Evolutionary conservation across 2,797 vertebrate species (phyloP), one percentile per base, ranked within the genome.

Genomic region (Rhyacichthys aspro): DNA sequence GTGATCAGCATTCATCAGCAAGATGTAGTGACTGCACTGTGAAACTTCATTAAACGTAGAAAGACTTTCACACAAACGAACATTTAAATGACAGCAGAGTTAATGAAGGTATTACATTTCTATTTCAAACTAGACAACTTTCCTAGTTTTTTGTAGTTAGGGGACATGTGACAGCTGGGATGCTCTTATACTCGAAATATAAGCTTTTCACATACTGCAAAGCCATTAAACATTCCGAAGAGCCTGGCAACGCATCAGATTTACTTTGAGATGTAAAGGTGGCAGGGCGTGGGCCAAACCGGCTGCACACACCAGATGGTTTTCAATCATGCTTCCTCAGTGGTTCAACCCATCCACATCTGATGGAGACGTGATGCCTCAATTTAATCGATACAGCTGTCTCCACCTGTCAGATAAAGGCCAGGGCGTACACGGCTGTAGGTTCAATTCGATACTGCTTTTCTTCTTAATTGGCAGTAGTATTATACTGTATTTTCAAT

Each of bases 351-450:
- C 54, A 15, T 11, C 19, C 41, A 34, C 54, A 43, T 55, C 54
- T 33, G 41, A 55, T 43, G 23, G 41, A 43, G 39, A 43, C 39
- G 19, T 55, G 38, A 55, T 55, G 54, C 23, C 41, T 55, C 54
- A 55, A 34, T 55, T 23, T 32, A 55, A 55, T 55, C 52, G 42
- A 55, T 55, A 55, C 3, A 42, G 38, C 52, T 32, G 38, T 55
- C 52, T 55, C 23, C 54, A 55, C 23, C 54, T 43, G 23, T 43
- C 39, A 43, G 23, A 34, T 55, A 43, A 55, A 55, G 54, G 54
- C n/a, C 41, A 34, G 15, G n/a, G 6, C 14, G 9, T 55, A 15
- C 28, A 28, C 37, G 8, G 28, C n/a, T 55, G 41, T 32, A 32
- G 12, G 8, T 14, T 42, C 4, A 23, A 2, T 28, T 41, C 23